phyloP scores from a whole-genome alignment of 2,113 vertebrate genomes.

The Aptenodytes patagonicus region DNA sequence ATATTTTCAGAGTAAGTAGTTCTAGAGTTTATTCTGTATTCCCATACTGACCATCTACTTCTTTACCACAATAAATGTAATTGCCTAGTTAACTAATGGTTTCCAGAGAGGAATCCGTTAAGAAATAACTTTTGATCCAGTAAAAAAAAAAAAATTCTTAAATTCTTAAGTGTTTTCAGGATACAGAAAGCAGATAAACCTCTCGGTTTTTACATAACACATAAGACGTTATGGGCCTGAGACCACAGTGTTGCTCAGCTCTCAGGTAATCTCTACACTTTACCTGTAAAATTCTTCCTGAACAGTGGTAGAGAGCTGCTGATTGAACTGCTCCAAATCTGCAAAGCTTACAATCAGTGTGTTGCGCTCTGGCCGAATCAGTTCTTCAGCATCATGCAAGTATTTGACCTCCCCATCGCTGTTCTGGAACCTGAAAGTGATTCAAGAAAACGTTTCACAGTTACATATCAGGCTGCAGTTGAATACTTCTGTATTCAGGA shows the following conservation, averaged over 20 bases:
- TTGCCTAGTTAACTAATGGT: background rate
- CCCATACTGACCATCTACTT: background rate
- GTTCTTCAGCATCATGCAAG: conserved; percentile 88
- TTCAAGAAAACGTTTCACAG: background rate
- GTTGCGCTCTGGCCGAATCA: conserved; percentile 96
- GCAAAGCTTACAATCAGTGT: conserved; percentile 91
- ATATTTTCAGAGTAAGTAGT: background rate
- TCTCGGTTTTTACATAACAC: background rate
- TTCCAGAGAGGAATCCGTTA: background rate
- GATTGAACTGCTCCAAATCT: conserved; percentile 94
- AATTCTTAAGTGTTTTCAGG: background rate
- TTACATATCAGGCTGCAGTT: background rate
- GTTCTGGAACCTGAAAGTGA: conserved; percentile 83
- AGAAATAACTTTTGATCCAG: background rate
- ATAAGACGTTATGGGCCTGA: fast-evolving
- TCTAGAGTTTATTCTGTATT: background rate
- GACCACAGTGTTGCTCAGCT: background rate
- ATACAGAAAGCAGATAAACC: background rate
- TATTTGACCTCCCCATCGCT: conserved; percentile 93
- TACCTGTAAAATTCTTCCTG: conserved; percentile 98
- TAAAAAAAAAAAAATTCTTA: background rate
- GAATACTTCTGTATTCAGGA: background rate
- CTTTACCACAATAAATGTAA: background rate
- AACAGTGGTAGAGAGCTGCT: conserved; percentile 94
- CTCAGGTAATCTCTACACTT: conserved; percentile 12